These are phyloP conservation scores for Calyptomena viridis DNA, from an alignment of 2,113 vertebrate genomes.

Conservation along the genomic window DNA sequence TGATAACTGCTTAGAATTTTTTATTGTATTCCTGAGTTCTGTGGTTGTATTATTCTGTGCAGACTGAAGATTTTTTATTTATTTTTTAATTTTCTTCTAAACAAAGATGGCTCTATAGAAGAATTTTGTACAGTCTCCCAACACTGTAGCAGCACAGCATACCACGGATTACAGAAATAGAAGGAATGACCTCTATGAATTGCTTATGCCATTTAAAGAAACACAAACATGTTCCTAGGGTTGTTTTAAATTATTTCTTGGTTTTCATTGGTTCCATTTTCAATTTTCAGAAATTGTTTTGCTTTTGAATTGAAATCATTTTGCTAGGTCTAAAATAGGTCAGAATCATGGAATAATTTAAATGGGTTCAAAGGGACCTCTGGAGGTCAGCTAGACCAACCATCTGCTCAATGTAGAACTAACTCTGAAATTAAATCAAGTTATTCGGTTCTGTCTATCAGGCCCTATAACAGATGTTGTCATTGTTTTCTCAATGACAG, in stretches of 20 bases:
- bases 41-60: not conserved
- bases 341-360: not conserved
- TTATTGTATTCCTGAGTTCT: not conserved
- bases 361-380: not conserved
- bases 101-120: not conserved
- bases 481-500: not conserved
- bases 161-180: not conserved
- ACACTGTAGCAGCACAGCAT: not conserved
- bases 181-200: not conserved
- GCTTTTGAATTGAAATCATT: not conserved
- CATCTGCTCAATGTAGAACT: not conserved
- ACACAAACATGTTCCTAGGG: not conserved
- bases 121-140: not conserved
- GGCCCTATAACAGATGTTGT: not conserved
- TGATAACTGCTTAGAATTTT: not conserved
- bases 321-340: not conserved
- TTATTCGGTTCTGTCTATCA: not conserved
- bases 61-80: not conserved
- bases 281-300: not conserved
- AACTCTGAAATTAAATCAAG: not conserved
- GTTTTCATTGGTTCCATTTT: not conserved
- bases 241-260: not conserved
- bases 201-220: not conserved
- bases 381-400: not conserved
- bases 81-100: not conserved